Evolutionary conservation across 2,888 invertebrate species (phyloP).

Genomic region (Morinoia aosen): DNA sequence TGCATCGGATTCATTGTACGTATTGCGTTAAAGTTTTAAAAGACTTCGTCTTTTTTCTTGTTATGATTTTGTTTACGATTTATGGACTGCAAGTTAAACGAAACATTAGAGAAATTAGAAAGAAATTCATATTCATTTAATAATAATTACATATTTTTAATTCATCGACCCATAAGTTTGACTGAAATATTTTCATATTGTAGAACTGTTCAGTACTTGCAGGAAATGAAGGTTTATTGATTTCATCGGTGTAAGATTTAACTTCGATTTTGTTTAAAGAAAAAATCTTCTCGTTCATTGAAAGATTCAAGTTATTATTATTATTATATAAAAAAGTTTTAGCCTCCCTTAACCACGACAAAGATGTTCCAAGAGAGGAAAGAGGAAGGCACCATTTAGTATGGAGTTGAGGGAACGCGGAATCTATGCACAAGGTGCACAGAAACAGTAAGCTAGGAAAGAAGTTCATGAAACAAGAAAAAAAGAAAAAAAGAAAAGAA

Average conservation of each 20-base stretch:
- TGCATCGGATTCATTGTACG: neutral
- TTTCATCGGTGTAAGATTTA: neutral
- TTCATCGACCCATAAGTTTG: neutral
- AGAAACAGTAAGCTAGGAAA: too few relatives aligned
- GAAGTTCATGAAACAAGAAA: too few relatives aligned
- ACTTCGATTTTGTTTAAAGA: neutral
- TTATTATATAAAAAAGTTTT: too few relatives aligned
- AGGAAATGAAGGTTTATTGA: neutral
- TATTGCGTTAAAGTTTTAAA: neutral
- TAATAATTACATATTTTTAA: neutral
- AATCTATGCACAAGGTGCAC: too few relatives aligned
- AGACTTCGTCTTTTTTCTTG: neutral
- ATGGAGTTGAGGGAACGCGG: too few relatives aligned
- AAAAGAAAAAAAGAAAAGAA: too few relatives aligned
- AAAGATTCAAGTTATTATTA: neutral
- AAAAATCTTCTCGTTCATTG: neutral
- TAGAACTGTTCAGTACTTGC: neutral
- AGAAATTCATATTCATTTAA: neutral
- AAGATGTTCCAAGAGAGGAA: too few relatives aligned
- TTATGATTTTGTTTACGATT: neutral
- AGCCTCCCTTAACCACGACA: too few relatives aligned
- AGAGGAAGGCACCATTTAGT: too few relatives aligned
- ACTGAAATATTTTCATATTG: neutral
- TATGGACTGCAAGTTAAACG: neutral
- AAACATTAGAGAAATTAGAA: neutral